phyloP scores from a whole-genome alignment of 2,113 vertebrate species.

The Sphyrna mokarran region DNA sequence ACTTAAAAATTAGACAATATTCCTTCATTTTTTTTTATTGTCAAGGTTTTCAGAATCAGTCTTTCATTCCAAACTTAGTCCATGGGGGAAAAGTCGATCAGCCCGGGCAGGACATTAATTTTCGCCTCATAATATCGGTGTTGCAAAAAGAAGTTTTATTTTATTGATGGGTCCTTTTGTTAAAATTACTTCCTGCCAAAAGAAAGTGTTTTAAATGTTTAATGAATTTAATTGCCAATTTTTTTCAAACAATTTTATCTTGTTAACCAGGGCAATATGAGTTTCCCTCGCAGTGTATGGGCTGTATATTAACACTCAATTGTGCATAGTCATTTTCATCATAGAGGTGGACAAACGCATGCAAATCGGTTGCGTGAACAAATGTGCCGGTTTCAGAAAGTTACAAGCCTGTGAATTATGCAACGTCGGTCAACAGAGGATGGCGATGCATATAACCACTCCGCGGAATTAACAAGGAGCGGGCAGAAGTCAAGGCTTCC shows the following conservation, averaged over 20 bases:
- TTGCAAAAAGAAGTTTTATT: neutral
- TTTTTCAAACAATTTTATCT: no score
- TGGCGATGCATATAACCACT: neutral
- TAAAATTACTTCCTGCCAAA: neutral
- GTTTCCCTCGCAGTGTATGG: neutral
- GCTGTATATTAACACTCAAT: neutral
- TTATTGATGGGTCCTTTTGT: neutral
- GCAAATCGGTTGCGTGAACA: constrained; percentile 30
- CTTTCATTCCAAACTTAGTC: neutral
- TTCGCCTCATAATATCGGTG: neutral
- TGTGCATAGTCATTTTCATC: constrained; percentile 34
- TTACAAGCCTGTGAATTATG: constrained; percentile 27
- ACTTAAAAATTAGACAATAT: neutral
- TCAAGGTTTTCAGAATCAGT: neutral
- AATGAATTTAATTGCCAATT: neutral
- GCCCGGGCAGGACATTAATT: neutral
- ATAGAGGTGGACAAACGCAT: constrained; percentile 24
- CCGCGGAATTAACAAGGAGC: neutral
- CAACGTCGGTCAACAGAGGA: neutral
- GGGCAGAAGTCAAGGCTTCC: neutral
- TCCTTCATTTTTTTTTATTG: neutral
- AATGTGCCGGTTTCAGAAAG: constrained; percentile 33
- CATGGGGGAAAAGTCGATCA: no score
- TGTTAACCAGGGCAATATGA: constrained; percentile 1
- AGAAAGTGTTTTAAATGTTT: neutral